Conservation (phyloP, 2,797 vertebrate genomes). For the Discoglossus pictus region DNA sequence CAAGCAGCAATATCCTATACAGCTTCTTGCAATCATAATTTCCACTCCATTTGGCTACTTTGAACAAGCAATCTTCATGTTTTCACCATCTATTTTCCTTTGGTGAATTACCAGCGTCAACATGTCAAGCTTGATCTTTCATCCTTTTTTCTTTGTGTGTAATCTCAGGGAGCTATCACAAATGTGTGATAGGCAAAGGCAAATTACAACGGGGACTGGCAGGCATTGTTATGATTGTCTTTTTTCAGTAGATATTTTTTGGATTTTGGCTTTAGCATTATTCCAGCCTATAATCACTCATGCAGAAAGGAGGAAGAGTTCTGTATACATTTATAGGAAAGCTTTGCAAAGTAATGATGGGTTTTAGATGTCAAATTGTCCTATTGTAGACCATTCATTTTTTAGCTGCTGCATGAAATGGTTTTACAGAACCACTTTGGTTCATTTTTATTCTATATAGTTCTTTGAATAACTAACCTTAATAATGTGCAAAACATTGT, state of each 20-base stretch:
- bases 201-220: constrained; percentile 51
- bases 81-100: constrained; percentile 61
- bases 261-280: constrained; percentile 31
- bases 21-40: constrained; percentile 64
- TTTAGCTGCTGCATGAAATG: constrained; percentile 1
- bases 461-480: too few relatives aligned
- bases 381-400: constrained; percentile 2
- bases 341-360: background rate
- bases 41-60: constrained; percentile 62
- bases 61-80: constrained; percentile 63
- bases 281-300: constrained; percentile 40
- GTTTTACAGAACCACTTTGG: too few relatives aligned
- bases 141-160: constrained; percentile 54
- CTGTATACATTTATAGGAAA: constrained; percentile 6
- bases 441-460: too few relatives aligned
- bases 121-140: constrained; percentile 60
- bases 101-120: constrained; percentile 57
- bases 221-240: constrained; percentile 51
- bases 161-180: constrained; percentile 51
- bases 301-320: constrained; percentile 25
- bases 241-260: constrained; percentile 31
- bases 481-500: too few relatives aligned
- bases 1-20: constrained; percentile 58
- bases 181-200: constrained; percentile 39
- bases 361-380: constrained; percentile 18